A percentile compares a stretch with the other conserved stretches of the same genome.
Conservation (phyloP, 2,113 vertebrate species). For the Aythya baeri region DNA sequence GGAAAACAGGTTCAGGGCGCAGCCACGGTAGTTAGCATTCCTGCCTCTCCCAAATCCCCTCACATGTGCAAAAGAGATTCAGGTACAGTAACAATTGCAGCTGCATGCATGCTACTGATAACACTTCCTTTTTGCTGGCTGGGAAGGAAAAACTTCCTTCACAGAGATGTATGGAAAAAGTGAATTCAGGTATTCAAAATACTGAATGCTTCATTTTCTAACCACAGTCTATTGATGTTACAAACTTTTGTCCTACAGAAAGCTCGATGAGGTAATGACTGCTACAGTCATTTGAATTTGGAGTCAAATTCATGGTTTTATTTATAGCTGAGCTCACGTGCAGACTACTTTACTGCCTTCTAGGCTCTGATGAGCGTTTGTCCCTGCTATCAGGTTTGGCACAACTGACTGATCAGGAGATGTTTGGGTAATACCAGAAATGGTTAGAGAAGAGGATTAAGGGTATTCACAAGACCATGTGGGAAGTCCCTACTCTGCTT, state of each 20-base stretch:
- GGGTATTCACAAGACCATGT: neutral
- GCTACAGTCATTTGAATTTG: neutral
- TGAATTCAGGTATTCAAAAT: neutral
- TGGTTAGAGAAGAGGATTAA: neutral
- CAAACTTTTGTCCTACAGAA: neutral
- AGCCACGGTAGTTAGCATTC: neutral
- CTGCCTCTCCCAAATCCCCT: neutral
- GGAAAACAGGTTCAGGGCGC: neutral
- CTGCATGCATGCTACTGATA: neutral
- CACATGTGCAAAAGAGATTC: fast-evolving
- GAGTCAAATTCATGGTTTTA: neutral
- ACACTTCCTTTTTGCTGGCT: neutral
- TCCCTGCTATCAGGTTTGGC: neutral
- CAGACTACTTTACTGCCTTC: neutral
- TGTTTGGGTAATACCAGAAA: neutral
- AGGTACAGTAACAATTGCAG: neutral
- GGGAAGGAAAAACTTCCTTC: neutral
- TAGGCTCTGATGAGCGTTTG: neutral
- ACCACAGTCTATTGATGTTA: neutral
- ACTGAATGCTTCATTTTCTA: neutral
- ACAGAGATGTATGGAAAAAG: neutral
- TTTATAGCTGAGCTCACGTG: neutral
- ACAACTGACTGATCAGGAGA: neutral
- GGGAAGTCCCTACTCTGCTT: neutral
- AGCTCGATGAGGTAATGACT: neutral